A percentile compares a stretch with the other conserved stretches of the same genome.
Evolutionary conservation across 2,797 vertebrate genomes (phyloP).

Genomic region (Botia kubotai): DNA sequence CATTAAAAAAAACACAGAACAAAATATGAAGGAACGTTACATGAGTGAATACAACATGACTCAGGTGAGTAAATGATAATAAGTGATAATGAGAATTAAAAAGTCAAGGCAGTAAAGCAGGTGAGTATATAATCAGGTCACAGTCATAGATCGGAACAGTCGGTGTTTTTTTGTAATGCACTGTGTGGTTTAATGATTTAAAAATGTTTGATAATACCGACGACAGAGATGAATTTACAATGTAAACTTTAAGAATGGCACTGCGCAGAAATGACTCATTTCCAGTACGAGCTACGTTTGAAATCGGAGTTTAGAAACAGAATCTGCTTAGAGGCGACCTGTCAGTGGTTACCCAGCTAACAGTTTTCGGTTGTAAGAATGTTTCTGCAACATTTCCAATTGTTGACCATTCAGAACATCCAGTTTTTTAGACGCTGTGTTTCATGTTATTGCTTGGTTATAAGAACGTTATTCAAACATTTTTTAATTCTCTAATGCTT

Average conservation of each 20-base stretch:
- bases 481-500: no score
- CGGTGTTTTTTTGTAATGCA: conserved; percentile 32
- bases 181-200: conserved; percentile 35
- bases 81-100: conserved; percentile 26
- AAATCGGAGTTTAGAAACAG: conserved; percentile 2
- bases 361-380: no score
- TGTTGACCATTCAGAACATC: no score
- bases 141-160: conserved; percentile 31
- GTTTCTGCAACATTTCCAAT: no score
- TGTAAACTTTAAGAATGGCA: conserved; percentile 33
- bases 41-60: conserved; percentile 52
- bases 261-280: conserved; percentile 31
- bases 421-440: no score
- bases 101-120: conserved; percentile 44
- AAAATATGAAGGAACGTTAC: conserved; percentile 57
- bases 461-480: no score
- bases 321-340: conserved; percentile 41
- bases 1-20: conserved; percentile 61
- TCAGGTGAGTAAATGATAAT: conserved; percentile 50
- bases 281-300: conserved; percentile 39
- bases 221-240: conserved; percentile 19
- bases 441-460: no score
- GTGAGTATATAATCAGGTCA: conserved; percentile 21
- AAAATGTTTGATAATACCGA: conserved; percentile 8
- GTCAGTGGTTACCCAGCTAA: no score